A percentile compares a stretch with the other conserved stretches of the same genome.
Conservation (phyloP, 2,888 invertebrate genomes). For the Apotomis turbidana region DNA sequence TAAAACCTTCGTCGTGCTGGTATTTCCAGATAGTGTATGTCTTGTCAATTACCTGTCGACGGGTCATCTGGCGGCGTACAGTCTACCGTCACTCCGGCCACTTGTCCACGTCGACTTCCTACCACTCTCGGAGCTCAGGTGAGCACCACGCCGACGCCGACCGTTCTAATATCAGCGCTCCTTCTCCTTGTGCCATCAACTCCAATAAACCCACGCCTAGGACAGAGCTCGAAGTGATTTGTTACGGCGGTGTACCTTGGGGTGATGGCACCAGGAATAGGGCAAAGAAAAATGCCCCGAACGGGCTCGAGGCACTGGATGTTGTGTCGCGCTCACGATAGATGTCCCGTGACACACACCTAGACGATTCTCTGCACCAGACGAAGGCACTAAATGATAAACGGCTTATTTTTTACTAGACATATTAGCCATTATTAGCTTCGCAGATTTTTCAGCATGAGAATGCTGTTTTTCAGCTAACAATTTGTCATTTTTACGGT, state of each 20-base stretch:
- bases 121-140: conserved; percentile 97
- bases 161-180: conserved; percentile 8
- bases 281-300: conserved; percentile 11
- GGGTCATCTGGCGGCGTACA: conserved; percentile 96
- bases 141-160: conserved; percentile 54
- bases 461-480: conserved; percentile 62
- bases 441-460: conserved; percentile 69
- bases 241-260: not conserved
- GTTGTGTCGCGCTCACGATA: conserved; percentile 49
- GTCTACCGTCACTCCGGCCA: conserved; percentile 96
- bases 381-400: conserved; percentile 82
- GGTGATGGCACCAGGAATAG: conserved; percentile 8
- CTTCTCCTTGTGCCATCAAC: conserved; percentile 16
- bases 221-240: not conserved
- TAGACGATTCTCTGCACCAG: conserved; percentile 72
- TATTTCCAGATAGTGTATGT: conserved; percentile 93
- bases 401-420: conserved; percentile 68
- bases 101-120: conserved; percentile 97
- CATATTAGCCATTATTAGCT: conserved; percentile 61
- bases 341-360: conserved; percentile 61
- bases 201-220: not conserved
- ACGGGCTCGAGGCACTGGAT: conserved; percentile 21
- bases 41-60: conserved; percentile 97
- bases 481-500: conserved; percentile 51
- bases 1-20: not conserved